Evolutionary conservation across 1,140 invertebrate species (phyloP).

Genomic region (Drosophila obscura): DNA sequence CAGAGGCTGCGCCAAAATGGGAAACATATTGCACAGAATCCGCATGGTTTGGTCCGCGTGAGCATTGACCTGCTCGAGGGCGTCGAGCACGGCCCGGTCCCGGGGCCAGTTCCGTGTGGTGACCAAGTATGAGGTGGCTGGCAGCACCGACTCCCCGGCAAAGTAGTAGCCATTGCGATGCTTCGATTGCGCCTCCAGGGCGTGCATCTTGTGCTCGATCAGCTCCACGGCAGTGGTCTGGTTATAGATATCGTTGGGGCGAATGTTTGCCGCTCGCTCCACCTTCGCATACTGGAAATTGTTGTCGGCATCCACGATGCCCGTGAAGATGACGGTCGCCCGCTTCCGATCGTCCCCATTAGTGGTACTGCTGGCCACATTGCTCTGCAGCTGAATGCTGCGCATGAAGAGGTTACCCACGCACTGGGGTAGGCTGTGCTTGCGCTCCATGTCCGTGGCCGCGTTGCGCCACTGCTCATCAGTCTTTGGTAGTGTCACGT

Average conservation of each 20-base stretch:
- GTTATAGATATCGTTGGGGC: conserved; percentile 75
- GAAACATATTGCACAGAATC: conserved; percentile 80
- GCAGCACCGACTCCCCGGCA: conserved; percentile 66
- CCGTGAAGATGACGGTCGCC: conserved; percentile 75
- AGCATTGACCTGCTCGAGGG: conserved; percentile 61
- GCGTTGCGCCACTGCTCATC: conserved; percentile 78
- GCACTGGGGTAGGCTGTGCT: conserved; percentile 72
- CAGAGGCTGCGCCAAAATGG: conserved; percentile 72
- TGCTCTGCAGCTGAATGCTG: conserved; percentile 73
- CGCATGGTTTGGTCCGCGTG: conserved; percentile 77
- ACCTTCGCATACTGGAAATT: conserved; percentile 79
- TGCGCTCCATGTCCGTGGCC: conserved; percentile 73
- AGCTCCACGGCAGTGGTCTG: conserved; percentile 74
- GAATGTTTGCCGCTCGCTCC: conserved; percentile 66
- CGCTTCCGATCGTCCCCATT: conserved; percentile 66
- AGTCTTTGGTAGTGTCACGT: conserved; percentile 83
- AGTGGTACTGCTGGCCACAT: conserved; percentile 28
- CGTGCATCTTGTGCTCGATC: conserved; percentile 69
- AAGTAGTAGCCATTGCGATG: conserved; percentile 67
- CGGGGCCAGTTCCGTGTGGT: conserved; percentile 62
- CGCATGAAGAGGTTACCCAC: conserved; percentile 77
- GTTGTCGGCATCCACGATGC: conserved; percentile 76
- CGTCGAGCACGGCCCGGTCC: conserved; percentile 53
- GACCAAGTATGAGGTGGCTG: conserved; percentile 68
- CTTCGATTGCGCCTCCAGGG: conserved; percentile 52